These are phyloP conservation scores for Carollia perspicillata DNA, from an alignment of 2,113 vertebrate species.

Conservation along the genomic window DNA sequence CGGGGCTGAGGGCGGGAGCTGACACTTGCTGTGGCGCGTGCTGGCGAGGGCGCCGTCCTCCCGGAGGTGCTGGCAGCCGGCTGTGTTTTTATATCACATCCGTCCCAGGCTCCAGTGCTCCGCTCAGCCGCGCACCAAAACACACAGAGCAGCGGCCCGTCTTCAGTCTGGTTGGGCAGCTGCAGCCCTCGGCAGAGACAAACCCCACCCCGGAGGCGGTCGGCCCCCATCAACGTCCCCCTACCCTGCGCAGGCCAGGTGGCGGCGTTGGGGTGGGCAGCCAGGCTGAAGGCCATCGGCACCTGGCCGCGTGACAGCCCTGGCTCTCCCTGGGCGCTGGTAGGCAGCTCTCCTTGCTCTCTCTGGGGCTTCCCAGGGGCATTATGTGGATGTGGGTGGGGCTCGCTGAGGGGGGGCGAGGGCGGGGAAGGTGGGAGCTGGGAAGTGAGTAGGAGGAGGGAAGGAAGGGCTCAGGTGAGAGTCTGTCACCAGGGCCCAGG, in stretches of 20 bases:
- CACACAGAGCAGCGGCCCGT: accelerated
- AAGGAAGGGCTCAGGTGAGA: background rate
- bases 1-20: background rate
- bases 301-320: background rate
- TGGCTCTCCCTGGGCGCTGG: background rate
- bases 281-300: background rate
- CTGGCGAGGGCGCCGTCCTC: background rate
- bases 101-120: background rate
- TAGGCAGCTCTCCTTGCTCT: accelerated
- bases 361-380: background rate
- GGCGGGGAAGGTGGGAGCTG: background rate
- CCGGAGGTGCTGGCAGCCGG: background rate
- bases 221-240: accelerated
- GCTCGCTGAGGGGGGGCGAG: no score
- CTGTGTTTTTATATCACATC: constrained; percentile 32
- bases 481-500: accelerated
- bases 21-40: background rate
- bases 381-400: background rate
- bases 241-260: accelerated
- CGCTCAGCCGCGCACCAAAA: background rate
- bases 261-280: background rate
- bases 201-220: accelerated
- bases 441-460: background rate
- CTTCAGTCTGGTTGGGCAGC: background rate
- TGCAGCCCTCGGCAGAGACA: accelerated